Evolutionary conservation across 2,888 invertebrate species (phyloP).

Genomic region (Parnassius mnemosyne): DNA sequence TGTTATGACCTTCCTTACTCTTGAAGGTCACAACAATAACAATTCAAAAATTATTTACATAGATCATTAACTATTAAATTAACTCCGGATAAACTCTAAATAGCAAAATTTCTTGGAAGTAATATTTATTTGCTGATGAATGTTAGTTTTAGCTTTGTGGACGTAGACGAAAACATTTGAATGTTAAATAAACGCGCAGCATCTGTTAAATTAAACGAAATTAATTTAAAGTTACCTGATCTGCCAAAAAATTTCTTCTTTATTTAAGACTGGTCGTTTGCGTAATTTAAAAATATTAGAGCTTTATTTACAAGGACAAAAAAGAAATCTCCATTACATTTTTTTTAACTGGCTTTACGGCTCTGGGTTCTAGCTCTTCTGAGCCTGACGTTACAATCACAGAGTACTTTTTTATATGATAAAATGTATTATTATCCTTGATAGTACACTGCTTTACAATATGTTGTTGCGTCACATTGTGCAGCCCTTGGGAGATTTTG

Average conservation of each 20-base stretch:
- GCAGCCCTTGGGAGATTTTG: no score
- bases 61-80: slow-evolving; percentile 9
- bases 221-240: slow-evolving; percentile 22
- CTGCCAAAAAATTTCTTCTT: slow-evolving; percentile 4
- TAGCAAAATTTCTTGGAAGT: background rate
- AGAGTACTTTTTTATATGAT: no score
- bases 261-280: slow-evolving; percentile 22
- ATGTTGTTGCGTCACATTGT: no score
- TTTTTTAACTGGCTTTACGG: slow-evolving; percentile 28
- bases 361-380: no score
- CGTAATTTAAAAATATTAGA: slow-evolving; percentile 41
- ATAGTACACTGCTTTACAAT: no score
- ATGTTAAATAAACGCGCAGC: background rate
- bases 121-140: background rate
- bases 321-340: slow-evolving; percentile 36
- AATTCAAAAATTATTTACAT: slow-evolving; percentile 22
- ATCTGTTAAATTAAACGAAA: background rate
- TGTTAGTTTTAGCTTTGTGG: no score
- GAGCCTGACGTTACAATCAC: no score
- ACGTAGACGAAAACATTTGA: background rate
- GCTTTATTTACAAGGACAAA: slow-evolving; percentile 44
- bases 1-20: slow-evolving; percentile 60
- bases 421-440: no score
- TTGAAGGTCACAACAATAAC: slow-evolving; percentile 56
- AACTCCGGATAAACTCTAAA: slow-evolving; percentile 31